These are phyloP conservation scores for Peromyscus californicus DNA, from an alignment of 2,113 vertebrate species.

Conservation along the genomic window DNA sequence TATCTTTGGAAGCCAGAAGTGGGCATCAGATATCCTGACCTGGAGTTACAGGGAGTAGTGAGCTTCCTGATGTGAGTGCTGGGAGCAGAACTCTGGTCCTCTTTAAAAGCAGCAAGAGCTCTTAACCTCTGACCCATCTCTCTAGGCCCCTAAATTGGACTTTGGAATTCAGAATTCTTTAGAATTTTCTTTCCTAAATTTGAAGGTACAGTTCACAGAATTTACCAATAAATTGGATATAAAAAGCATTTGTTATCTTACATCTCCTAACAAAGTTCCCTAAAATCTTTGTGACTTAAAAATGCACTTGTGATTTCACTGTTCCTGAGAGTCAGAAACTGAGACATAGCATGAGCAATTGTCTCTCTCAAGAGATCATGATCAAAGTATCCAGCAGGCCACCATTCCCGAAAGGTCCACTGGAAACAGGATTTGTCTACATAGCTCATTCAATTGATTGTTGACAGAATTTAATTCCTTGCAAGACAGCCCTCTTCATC, in stretches of 20 bases:
- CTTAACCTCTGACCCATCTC: not conserved
- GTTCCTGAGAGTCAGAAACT: not conserved
- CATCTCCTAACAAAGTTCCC: not conserved
- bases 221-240: not conserved
- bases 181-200: slow-evolving; percentile 12
- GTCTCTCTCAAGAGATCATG: not conserved
- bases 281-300: not conserved
- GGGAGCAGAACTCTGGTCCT: not conserved
- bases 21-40: not conserved
- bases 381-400: not conserved
- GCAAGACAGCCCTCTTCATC: not conserved
- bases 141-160: not conserved
- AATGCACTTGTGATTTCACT: not conserved
- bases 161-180: slow-evolving; percentile 11
- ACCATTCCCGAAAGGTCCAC: not conserved
- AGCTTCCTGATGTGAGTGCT: not conserved
- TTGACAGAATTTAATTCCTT: not conserved
- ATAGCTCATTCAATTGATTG: not conserved
- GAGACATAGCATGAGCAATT: not conserved
- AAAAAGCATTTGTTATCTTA: not conserved
- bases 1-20: not conserved
- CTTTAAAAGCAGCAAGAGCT: not conserved
- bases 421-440: not conserved
- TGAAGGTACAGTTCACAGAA: not conserved
- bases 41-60: not conserved